Percentiles rank a stretch among this genome's conserved stretches.
Evolutionary conservation across 2,888 invertebrate species (phyloP).

Genomic region (Slavum lentiscoides): DNA sequence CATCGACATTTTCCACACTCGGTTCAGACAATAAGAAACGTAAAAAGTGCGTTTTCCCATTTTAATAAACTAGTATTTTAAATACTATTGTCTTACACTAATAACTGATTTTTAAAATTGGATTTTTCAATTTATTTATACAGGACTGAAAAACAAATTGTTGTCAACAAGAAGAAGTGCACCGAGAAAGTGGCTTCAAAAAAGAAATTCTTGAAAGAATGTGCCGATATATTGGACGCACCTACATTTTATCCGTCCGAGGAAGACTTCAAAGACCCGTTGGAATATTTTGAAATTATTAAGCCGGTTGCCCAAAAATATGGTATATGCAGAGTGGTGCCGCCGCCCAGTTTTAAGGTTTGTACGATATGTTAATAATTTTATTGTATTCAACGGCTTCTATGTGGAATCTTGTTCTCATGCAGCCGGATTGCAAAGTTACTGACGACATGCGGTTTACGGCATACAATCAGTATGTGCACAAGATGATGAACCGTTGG

Average conservation of each 20-base stretch:
- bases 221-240: conserved; percentile 64
- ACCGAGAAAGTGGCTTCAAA: conserved; percentile 24
- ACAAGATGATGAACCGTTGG: conserved; percentile 85
- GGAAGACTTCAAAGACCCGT: conserved; percentile 83
- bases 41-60: conserved; percentile 24
- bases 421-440: conserved; percentile 75
- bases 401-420: conserved; percentile 1
- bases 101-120: not conserved
- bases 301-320: conserved; percentile 74
- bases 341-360: conserved; percentile 75
- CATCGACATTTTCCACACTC: not conserved
- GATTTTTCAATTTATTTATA: not conserved
- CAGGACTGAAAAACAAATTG: conserved; percentile 46
- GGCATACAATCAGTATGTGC: conserved; percentile 86
- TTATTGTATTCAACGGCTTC: not conserved
- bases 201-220: conserved; percentile 20
- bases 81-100: not conserved
- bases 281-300: conserved; percentile 81
- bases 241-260: conserved; percentile 80
- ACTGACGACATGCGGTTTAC: conserved; percentile 84
- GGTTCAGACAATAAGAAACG: conserved; percentile 11
- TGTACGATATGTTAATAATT: conserved; percentile 25
- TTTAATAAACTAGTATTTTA: not conserved
- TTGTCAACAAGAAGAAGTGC: conserved; percentile 31
- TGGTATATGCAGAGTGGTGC: conserved; percentile 86